phyloP scores from a whole-genome alignment of 2,888 invertebrate genomes.

The Ctena decussata region DNA sequence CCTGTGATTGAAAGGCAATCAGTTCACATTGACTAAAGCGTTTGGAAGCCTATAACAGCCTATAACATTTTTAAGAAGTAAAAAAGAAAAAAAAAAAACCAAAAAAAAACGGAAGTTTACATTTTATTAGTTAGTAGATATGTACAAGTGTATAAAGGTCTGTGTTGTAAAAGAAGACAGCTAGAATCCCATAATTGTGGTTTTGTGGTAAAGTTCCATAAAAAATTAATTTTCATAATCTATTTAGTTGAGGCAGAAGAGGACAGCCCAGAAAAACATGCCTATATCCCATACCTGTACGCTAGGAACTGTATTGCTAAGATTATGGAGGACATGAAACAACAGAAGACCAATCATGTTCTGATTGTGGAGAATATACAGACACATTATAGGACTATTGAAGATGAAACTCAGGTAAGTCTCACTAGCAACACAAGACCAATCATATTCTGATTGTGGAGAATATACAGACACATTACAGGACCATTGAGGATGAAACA shows the following conservation, averaged over 20 bases:
- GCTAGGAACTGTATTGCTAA: constrained; percentile 81
- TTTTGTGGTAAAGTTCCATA: no score
- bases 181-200: no score
- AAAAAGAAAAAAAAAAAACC: no score
- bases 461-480: constrained; percentile 83
- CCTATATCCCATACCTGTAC: constrained; percentile 84
- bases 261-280: constrained; percentile 77
- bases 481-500: constrained; percentile 83
- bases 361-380: constrained; percentile 83
- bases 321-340: constrained; percentile 83
- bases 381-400: constrained; percentile 80
- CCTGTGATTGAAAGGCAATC: no score
- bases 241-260: constrained; percentile 58
- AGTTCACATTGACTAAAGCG: no score
- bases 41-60: no score
- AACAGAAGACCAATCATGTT: constrained; percentile 83
- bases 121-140: no score
- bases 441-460: constrained; percentile 82
- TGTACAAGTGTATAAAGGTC: no score
- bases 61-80: no score
- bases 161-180: no score
- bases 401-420: constrained; percentile 83
- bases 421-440: constrained; percentile 80
- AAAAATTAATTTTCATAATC: no score
- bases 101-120: no score